Evolutionary conservation across 2,797 vertebrate genomes (phyloP), one percentile per base, ranked within the genome.

Genomic region (Lerista edwardsae): DNA sequence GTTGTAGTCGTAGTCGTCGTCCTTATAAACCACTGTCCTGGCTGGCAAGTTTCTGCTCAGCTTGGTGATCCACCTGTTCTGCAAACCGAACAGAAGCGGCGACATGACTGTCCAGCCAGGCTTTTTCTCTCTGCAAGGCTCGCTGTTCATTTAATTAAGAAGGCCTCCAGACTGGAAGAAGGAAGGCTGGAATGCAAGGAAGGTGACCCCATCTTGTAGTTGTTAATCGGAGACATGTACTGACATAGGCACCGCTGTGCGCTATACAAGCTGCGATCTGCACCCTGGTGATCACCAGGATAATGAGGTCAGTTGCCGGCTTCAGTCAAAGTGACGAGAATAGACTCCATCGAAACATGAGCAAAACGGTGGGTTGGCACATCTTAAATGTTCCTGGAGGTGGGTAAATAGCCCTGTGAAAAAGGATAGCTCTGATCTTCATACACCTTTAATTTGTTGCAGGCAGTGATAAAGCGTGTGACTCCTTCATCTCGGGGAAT

Each of bases 301-400:
- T 88, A 86, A 81, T 71, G 76, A 89, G 23, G 34, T 89, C 82
- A 62, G 83, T 74, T 87, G 73, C 61, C 88, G 29, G 31, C 80
- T 91, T 93, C 84, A 88, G 86, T 80, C 80, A 86, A 91, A 91
- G 41, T 62, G 64, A 67, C 31, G 87, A 74, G 81, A 92, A 67
- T 3, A 84, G 75, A 41, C 57, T 47, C 36, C 15, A 86, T 86
- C 39, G 7, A 85, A 88, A 85, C 64, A 61, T 88, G 89, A 86
- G 84, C 65, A 39, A 80, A 82, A 88, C 47, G 67, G 65, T 44
- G 59, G 51, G 39, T 21, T 82, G 34, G 80, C 82, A 83, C 19
- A 44, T 84, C 39, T 82, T 85, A 29, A 87, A 89, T 23, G 7
- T 85, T 55, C 0, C 36, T 19, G 1, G 83, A 11, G 75, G 62